A percentile compares a stretch with the other conserved stretches of the same genome.
Conservation (phyloP, 2,888 invertebrate species). For the Timandra comae region DNA sequence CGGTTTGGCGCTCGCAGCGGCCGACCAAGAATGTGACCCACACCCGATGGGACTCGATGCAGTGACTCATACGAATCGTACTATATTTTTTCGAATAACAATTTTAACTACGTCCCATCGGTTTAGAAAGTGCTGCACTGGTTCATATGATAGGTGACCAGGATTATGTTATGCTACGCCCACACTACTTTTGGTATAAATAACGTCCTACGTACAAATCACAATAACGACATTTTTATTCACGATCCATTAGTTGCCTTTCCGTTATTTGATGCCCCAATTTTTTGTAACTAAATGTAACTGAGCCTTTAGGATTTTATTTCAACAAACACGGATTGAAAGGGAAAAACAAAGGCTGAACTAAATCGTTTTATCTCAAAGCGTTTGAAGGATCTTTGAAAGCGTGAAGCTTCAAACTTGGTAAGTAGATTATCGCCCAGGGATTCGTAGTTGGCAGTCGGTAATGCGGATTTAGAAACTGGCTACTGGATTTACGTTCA, state of each 20-base stretch:
- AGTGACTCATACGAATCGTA: slow-evolving; percentile 58
- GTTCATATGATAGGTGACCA: slow-evolving; percentile 50
- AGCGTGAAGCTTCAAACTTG: slow-evolving; percentile 25
- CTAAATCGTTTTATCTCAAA: slow-evolving; percentile 25
- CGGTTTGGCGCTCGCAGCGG: slow-evolving; percentile 43
- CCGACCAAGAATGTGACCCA: slow-evolving; percentile 66
- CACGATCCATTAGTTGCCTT: slow-evolving; percentile 16
- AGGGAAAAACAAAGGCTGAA: slow-evolving; percentile 16
- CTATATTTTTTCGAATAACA: slow-evolving; percentile 33
- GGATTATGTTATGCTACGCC: slow-evolving; percentile 47
- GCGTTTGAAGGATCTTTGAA: slow-evolving; percentile 23
- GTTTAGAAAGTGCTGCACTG: slow-evolving; percentile 65
- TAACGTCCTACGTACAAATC: slow-evolving; percentile 27
- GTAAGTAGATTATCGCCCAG: slow-evolving; percentile 33
- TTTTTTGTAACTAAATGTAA: neutral
- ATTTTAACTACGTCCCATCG: slow-evolving; percentile 35
- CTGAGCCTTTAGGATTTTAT: neutral
- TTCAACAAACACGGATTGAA: slow-evolving; percentile 6
- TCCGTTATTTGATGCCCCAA: neutral
- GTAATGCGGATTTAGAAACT: slow-evolving; percentile 29
- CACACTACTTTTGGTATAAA: slow-evolving; percentile 37
- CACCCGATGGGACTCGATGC: slow-evolving; percentile 48
- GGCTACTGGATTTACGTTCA: slow-evolving; percentile 28
- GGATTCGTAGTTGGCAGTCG: slow-evolving; percentile 20
- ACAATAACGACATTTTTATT: slow-evolving; percentile 20